Evolutionary conservation across 2,113 vertebrate species (phyloP).

Genomic region (Aspidoscelis tigris): DNA sequence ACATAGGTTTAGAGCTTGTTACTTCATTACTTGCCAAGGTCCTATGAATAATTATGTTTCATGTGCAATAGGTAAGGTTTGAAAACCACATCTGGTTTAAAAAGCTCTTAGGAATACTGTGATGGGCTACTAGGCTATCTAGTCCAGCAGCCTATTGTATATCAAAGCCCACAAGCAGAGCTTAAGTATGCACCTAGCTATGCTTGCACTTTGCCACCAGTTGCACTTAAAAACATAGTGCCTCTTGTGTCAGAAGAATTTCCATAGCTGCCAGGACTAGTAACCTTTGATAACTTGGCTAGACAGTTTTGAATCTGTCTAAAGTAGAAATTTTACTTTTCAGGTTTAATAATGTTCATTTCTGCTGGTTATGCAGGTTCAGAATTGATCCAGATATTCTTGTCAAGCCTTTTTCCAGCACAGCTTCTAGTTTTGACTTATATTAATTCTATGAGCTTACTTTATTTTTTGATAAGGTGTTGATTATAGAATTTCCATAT

Average conservation of each 20-base stretch:
- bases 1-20: too few species aligned
- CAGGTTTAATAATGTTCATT: background rate
- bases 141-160: too few species aligned
- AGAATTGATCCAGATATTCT: background rate
- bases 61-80: background rate
- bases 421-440: background rate
- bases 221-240: too few species aligned
- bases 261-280: too few species aligned
- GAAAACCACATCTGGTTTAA: background rate
- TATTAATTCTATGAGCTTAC: background rate
- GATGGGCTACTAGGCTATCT: too few species aligned
- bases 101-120: background rate
- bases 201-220: too few species aligned
- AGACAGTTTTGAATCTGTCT: background rate
- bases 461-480: background rate
- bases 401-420: too few species aligned
- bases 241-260: too few species aligned
- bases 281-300: too few species aligned
- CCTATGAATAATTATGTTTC: background rate
- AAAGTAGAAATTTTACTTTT: background rate
- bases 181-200: too few species aligned
- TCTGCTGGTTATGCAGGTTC: background rate
- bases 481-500: background rate
- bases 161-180: too few species aligned
- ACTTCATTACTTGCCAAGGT: too few species aligned